Evolutionary conservation across 92 coral and sea anemone genomes (phyloP).

Genomic region (Blastomussa wellsi): DNA sequence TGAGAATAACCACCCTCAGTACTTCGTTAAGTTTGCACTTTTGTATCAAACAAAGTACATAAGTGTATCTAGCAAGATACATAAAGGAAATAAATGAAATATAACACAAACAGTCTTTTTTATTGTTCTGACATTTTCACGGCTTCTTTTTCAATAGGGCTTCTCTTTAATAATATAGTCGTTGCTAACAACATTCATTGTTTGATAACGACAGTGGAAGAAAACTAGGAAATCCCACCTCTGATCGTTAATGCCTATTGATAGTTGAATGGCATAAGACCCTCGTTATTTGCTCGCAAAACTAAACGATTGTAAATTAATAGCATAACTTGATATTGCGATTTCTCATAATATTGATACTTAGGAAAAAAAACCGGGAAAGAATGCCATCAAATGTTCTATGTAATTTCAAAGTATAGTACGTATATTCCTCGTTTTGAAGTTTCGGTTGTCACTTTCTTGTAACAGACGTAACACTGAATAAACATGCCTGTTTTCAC

Average conservation of each 20-base stretch:
- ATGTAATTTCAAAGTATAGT: not conserved
- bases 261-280: not conserved
- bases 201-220: not conserved
- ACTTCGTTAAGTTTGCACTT: not conserved
- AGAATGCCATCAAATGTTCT: not conserved
- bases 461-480: not conserved
- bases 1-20: not conserved
- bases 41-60: not conserved
- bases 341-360: not conserved
- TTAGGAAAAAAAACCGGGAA: not conserved
- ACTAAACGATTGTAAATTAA: conserved; percentile 3
- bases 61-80: conserved; percentile 7
- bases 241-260: not conserved
- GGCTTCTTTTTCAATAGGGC: not conserved
- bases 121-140: not conserved
- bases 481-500: conserved; percentile 12
- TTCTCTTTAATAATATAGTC: not conserved
- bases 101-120: not conserved
- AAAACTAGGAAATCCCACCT: not conserved
- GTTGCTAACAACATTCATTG: conserved; percentile 5
- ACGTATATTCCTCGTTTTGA: not conserved
- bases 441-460: not conserved
- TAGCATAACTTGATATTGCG: not conserved
- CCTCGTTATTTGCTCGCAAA: not conserved
- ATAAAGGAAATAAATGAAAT: not conserved